Base-by-base conservation (phyloP, 2,113 vertebrate genomes). In the Turnix velox region DNA sequence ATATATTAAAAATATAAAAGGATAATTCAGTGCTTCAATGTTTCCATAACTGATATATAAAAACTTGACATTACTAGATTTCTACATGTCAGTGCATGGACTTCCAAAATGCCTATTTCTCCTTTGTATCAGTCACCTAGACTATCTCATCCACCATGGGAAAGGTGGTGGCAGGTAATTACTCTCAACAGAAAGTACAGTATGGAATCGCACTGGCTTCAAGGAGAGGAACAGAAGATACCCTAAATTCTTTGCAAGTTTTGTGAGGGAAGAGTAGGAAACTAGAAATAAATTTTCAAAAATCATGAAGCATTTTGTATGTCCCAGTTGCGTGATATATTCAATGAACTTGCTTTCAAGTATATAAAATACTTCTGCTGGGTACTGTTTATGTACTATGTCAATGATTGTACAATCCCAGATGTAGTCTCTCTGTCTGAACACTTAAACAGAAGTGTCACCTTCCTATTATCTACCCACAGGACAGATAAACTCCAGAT, bases 1-100 rank as follows among this genome's bases (percentile, higher is more conserved):
- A 65, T 5, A 35, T 80, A 65, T 69, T 73, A 57, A 91, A 92
- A 93, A 67, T 62, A 71, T 59, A 19, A 57, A 84, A 33, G 9
- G 11, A 72, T 67, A 86, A 73, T 55, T 63, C 42, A 62, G 2
- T 52, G 19, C 27, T 90, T 69, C 35, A 76, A 12, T 83, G 93
- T 87, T 76, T 4, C 18, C 22, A 43, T 35, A 27, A 39, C 7
- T 63, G 58, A 43, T 48, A 48, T 16, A 59, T 43, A 84, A 28
- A 62, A 51, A 15, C 8, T 65, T 67, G 18, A 30, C 6, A 67
- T 8, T 92, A 28, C 2, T 7, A 61, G 40, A 15, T 72, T 80
- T 58, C 10, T 84, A 7, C 11, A 35, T 24, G 10, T 66, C 24
- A 66, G 19, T 27, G 33, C 23, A 39, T 8, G 42, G 18, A 45